Base-by-base conservation (phyloP, 2,888 invertebrate genomes). In the Carpatolechia fugitivella region DNA sequence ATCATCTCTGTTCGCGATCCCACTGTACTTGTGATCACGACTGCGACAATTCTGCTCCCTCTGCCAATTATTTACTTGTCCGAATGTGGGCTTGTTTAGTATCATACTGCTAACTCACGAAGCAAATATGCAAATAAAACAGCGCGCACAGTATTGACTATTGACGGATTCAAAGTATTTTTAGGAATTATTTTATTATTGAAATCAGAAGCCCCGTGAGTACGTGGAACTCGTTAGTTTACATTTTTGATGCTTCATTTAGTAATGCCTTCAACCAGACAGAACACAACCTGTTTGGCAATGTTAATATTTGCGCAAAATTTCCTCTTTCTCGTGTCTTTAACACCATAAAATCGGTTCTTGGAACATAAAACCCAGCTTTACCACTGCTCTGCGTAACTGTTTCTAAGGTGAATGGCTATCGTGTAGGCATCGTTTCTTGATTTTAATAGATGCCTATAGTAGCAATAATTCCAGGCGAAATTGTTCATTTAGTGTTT, bases 1-100 rank as follows among this genome's bases (percentile, higher is more conserved):
- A 48, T 54, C 31, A 13, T 31, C 33, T 5, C 31, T 14, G n/a
- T 16, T 18, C n/a, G n/a, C 3, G n/a, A 8, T 10, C 16, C 40
- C 33, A 16, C 31, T 18, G 30, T 58, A 24, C 56, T 36, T 30
- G 47, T 54, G 54, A 38, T 48, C 48, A 54, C 54, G 54, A 48
- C 35, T 24, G 13, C 20, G 16, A n/a, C 36, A 30, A 46, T 48
- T n/a, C 47, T 13, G 18, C 46, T 33, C 33, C 41, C 20, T 8
- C 29, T 24, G 30, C 40, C 29, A 40, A 40, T 48, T 33, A 33
- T 50, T 36, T 50, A 16, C 36, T 18, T 20, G 14, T 10, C 49
- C 49, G 16, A 50, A 36, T 50, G 18, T 36, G 35, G 49, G 16
- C 49, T 13, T 31, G 33, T 35, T 49, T 49, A 49, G 47, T 29